phyloP scores from a whole-genome alignment of 53 echinoderm and acorn worm species.

The Echinarachnius parma region DNA sequence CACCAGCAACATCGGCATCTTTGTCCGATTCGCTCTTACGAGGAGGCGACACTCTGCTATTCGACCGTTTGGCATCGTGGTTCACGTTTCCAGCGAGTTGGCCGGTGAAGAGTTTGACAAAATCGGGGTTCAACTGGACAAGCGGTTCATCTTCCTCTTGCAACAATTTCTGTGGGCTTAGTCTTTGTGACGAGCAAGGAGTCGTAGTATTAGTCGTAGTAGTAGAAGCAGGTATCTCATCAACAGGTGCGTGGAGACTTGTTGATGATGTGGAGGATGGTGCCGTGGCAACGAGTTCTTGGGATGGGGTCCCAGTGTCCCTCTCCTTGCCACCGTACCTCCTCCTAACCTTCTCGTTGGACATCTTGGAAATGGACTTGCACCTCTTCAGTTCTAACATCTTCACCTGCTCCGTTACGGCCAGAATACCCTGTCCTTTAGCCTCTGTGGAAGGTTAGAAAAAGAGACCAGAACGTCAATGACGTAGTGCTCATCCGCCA shows the following conservation, averaged over 20 bases:
- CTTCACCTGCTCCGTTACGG: slow-evolving; percentile 59
- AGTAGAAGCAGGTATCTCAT: too few relatives aligned
- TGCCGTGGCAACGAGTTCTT: slow-evolving; percentile 19
- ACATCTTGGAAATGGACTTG: slow-evolving; percentile 82
- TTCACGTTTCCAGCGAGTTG: background rate
- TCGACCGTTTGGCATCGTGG: too few relatives aligned
- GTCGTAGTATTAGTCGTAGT: background rate
- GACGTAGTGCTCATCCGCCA: too few relatives aligned
- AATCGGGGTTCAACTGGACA: slow-evolving; percentile 21
- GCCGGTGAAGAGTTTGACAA: slow-evolving; percentile 32
- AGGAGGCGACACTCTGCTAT: too few relatives aligned
- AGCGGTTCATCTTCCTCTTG: slow-evolving; percentile 3
- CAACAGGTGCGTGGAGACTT: background rate
- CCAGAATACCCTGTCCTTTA: slow-evolving; percentile 12
- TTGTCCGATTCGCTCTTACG: slow-evolving; percentile 35
- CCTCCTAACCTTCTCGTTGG: slow-evolving; percentile 56
- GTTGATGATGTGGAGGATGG: slow-evolving; percentile 9
- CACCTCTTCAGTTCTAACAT: slow-evolving; percentile 68
- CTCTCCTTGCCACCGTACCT: background rate
- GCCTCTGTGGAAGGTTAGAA: too few relatives aligned
- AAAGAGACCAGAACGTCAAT: too few relatives aligned
- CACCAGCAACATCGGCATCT: slow-evolving; percentile 2
- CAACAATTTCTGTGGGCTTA: too few relatives aligned
- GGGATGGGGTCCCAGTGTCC: background rate
- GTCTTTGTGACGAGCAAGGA: background rate